Percentiles rank a stretch among this genome's conserved stretches.
These are phyloP conservation scores for Zeugodacus cucurbitae DNA, from an alignment of 1,140 invertebrate species.

Conservation along the genomic window DNA sequence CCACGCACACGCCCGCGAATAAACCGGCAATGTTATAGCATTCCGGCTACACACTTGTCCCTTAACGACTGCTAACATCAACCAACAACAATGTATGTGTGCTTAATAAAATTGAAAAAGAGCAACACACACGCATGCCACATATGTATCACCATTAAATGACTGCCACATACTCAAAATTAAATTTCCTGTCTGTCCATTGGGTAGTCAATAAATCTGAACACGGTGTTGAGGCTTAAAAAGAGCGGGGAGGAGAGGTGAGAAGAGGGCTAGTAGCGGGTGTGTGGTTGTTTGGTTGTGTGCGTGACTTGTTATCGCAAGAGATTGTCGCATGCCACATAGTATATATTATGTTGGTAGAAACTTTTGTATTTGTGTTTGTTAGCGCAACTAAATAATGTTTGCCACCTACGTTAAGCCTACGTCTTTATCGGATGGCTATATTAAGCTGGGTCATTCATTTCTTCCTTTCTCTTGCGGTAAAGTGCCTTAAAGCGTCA, in stretches of 20 bases:
- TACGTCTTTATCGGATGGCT: neutral
- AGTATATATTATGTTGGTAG: too few species aligned
- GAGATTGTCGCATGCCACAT: neutral
- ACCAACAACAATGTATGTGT: too few species aligned
- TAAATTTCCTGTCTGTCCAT: neutral
- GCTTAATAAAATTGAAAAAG: too few species aligned
- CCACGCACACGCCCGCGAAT: too few species aligned
- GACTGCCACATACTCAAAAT: neutral
- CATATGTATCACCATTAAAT: neutral
- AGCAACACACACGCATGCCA: neutral
- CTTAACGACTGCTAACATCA: too few species aligned
- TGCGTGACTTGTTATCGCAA: neutral
- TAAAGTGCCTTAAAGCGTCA: too few species aligned
- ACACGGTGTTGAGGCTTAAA: neutral
- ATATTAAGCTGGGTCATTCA: neutral
- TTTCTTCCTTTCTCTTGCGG: neutral
- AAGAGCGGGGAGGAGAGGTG: neutral
- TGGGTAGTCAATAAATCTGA: neutral
- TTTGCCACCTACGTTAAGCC: neutral
- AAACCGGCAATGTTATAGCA: too few species aligned
- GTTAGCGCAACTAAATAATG: neutral
- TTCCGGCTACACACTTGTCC: too few species aligned
- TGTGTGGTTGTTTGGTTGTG: too few species aligned
- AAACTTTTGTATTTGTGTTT: neutral
- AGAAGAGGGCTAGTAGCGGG: neutral